phyloP scores from a whole-genome alignment of 2,113 vertebrate genomes.

The Rallus limicola region DNA sequence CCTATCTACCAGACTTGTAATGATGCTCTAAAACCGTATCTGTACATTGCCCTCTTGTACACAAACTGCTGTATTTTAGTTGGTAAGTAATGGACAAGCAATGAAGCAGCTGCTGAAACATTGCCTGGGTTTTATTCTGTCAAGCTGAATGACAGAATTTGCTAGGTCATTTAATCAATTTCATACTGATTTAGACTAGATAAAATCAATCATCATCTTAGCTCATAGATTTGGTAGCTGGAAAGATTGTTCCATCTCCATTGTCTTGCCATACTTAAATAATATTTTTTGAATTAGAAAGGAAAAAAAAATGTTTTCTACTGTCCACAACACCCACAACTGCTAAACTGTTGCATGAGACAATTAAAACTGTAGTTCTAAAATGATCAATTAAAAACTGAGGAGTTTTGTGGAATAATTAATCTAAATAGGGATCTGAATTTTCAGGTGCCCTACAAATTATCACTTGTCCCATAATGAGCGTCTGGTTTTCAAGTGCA shows the following conservation, averaged over 20 bases:
- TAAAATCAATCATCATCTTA: slow-evolving; percentile 47
- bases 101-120: slow-evolving; percentile 53
- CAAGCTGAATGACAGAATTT: not conserved
- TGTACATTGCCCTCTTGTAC: not conserved
- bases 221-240: slow-evolving; percentile 26
- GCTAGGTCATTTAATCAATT: slow-evolving; percentile 53
- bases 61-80: slow-evolving; percentile 12
- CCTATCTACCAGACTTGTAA: slow-evolving; percentile 40
- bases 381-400: not conserved
- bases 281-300: not conserved
- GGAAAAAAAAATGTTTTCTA: not conserved
- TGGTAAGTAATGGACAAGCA: slow-evolving; percentile 43
- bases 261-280: not conserved
- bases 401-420: not conserved
- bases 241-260: not conserved
- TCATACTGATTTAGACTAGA: slow-evolving; percentile 55
- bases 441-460: not conserved
- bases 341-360: not conserved
- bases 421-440: not conserved
- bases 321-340: not conserved
- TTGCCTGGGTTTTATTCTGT: not conserved
- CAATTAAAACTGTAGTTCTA: not conserved
- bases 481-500: not conserved
- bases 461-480: not conserved
- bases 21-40: slow-evolving; percentile 34